phyloP scores from a whole-genome alignment of 2,797 vertebrate species.

The Rousettus madagascariensis region DNA sequence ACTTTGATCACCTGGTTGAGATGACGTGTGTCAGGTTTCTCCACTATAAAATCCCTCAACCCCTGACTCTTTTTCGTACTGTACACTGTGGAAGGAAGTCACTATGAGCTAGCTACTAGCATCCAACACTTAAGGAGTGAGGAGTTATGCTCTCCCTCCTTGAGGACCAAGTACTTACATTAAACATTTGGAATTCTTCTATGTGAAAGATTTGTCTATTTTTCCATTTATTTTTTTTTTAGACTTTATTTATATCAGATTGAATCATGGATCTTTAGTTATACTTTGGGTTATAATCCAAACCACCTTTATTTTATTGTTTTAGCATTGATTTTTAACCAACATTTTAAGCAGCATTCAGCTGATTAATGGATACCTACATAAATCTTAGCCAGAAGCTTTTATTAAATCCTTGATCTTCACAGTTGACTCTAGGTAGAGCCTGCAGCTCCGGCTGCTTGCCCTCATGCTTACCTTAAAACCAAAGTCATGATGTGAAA shows the following conservation, averaged over 20 bases:
- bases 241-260: neutral
- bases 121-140: neutral
- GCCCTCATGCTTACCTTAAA: neutral
- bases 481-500: neutral
- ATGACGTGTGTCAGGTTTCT: too few relatives aligned
- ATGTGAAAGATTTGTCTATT: neutral
- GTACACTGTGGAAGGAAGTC: neutral
- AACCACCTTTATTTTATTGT: neutral
- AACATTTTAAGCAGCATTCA: neutral
- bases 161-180: neutral
- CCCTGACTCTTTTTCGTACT: neutral
- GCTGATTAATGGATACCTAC: neutral
- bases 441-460: neutral
- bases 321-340: neutral
- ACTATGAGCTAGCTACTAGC: too few relatives aligned
- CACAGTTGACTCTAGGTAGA: neutral
- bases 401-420: neutral
- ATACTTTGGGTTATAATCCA: neutral
- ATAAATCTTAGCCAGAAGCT: neutral
- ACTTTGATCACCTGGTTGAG: neutral
- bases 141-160: neutral
- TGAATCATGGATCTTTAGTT: neutral
- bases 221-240: neutral
- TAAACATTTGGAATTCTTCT: neutral
- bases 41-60: neutral